These are phyloP conservation scores for Anguilla rostrata DNA, from an alignment of 2,113 vertebrate genomes.

Conservation along the genomic window DNA sequence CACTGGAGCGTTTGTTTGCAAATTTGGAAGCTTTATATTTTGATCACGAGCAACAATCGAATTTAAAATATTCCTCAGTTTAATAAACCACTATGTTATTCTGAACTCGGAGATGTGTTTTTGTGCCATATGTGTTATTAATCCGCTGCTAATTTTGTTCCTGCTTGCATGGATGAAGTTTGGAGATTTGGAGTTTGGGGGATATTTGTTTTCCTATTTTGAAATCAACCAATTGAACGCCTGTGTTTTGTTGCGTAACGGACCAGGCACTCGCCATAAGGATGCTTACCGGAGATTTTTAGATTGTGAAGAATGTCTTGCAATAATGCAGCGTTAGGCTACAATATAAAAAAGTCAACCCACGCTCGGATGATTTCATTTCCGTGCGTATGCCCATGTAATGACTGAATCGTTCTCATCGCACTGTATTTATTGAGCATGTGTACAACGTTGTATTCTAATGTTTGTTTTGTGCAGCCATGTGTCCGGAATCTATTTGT, in stretches of 20 bases:
- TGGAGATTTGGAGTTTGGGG: too few species aligned
- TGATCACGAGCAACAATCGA: background rate
- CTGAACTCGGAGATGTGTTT: background rate
- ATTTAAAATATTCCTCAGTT: background rate
- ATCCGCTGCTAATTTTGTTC: background rate
- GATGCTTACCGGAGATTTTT: background rate
- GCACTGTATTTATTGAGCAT: background rate
- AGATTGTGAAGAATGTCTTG: background rate
- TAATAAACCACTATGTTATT: background rate
- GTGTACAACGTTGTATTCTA: background rate
- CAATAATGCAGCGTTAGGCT: background rate
- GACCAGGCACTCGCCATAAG: background rate
- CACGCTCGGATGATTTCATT: too few species aligned
- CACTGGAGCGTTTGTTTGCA: background rate
- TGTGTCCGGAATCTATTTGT: background rate
- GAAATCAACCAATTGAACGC: conserved; percentile 4
- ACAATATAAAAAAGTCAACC: too few species aligned
- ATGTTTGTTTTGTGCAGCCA: background rate
- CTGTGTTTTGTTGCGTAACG: background rate
- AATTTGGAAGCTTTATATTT: background rate
- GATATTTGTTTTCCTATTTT: background rate
- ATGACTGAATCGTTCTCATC: too few species aligned
- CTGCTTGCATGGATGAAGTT: background rate
- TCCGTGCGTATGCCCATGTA: too few species aligned
- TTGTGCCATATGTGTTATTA: background rate